These are phyloP conservation scores for Phainopepla nitens DNA, from an alignment of 2,113 vertebrate genomes.

Conservation along the genomic window DNA sequence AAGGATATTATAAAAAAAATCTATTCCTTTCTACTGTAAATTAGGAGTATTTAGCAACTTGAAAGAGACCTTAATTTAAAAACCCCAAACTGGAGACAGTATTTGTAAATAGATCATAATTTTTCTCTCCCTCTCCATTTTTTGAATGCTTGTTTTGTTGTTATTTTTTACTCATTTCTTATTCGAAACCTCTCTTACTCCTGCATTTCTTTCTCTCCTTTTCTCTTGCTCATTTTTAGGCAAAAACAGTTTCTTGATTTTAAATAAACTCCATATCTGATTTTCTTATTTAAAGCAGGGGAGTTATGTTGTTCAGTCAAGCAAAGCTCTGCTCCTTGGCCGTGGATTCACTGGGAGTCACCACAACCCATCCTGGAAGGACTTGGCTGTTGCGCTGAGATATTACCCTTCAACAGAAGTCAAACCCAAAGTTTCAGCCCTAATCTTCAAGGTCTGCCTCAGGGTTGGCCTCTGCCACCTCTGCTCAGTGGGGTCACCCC, in stretches of 20 bases:
- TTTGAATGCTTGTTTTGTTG: background rate
- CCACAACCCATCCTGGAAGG: background rate
- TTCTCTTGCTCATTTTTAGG: background rate
- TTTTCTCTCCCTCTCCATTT: background rate
- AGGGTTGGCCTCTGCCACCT: background rate
- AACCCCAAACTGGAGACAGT: background rate
- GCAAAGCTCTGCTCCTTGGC: background rate
- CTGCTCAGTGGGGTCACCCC: background rate
- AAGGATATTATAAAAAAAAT: background rate
- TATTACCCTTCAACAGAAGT: background rate
- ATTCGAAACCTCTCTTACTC: background rate
- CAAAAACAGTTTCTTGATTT: background rate
- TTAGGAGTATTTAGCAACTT: background rate
- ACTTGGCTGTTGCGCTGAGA: background rate
- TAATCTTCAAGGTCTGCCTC: background rate
- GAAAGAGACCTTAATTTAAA: background rate
- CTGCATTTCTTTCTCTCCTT: background rate
- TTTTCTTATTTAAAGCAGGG: background rate
- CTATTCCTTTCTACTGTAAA: background rate
- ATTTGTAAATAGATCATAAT: background rate
- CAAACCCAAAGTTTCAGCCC: background rate
- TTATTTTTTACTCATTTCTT: fast-evolving
- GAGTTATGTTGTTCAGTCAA: background rate
- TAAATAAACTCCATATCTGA: background rate
- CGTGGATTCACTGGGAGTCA: background rate